phyloP scores from a whole-genome alignment of 2,797 vertebrate genomes.

The Odontamblyopus lacepedii region DNA sequence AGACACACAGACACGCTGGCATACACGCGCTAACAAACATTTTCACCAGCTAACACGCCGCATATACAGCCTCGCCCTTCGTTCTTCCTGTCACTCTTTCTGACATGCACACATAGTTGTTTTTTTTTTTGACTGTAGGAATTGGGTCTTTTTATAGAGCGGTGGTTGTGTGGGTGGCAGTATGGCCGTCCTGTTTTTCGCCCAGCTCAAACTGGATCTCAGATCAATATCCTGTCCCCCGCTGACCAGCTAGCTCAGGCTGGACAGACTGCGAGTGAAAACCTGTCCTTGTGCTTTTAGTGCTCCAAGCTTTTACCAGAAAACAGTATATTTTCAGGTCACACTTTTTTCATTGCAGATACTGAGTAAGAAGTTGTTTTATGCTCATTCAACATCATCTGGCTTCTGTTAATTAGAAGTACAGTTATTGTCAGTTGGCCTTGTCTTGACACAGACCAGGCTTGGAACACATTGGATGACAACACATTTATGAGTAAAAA shows the following conservation, averaged over 20 bases:
- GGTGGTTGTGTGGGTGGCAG: slow-evolving; percentile 51
- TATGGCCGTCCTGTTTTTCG: slow-evolving; percentile 62
- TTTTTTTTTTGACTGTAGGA: slow-evolving; percentile 42
- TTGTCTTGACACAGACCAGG: neutral
- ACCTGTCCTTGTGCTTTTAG: slow-evolving; percentile 55
- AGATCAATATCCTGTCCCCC: slow-evolving; percentile 77
- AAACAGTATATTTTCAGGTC: slow-evolving; percentile 13
- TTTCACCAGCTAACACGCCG: slow-evolving; percentile 23
- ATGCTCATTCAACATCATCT: neutral
- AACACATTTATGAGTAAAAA: neutral
- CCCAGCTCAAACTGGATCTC: slow-evolving; percentile 68
- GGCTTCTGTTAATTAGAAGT: no score
- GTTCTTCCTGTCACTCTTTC: slow-evolving; percentile 7
- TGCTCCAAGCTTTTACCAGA: slow-evolving; percentile 35
- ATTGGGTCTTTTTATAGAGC: slow-evolving; percentile 68
- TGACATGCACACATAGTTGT: slow-evolving; percentile 12
- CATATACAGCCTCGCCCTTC: slow-evolving; percentile 13
- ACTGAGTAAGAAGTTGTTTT: slow-evolving; percentile 13
- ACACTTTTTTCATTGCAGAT: neutral
- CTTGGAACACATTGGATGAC: neutral
- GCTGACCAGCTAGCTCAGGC: slow-evolving; percentile 56
- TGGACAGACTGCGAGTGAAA: slow-evolving; percentile 54
- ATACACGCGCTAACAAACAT: slow-evolving; percentile 27
- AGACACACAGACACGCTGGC: slow-evolving; percentile 38
- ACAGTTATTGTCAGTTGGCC: neutral